Evolutionary conservation across 2,113 vertebrate genomes (phyloP).

Genomic region (Sinocyclocheilus rhinocerous): DNA sequence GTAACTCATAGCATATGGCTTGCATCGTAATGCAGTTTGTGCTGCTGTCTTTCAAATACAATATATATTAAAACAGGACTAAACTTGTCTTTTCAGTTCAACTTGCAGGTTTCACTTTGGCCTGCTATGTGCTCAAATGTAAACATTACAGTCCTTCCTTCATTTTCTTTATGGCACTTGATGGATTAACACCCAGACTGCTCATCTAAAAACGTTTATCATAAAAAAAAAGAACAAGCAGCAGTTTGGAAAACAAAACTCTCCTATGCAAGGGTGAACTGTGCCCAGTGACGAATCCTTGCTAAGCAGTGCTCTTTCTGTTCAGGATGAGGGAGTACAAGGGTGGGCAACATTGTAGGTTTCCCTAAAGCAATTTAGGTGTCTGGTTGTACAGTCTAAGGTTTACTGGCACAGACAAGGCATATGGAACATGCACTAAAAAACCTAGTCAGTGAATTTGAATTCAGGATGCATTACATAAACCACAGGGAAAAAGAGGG

Average conservation of each 20-base stretch:
- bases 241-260: background rate
- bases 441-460: background rate
- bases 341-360: background rate
- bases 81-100: background rate
- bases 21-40: constrained; percentile 5
- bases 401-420: constrained; percentile 8
- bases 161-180: constrained; percentile 37
- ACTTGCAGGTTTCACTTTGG: constrained; percentile 21
- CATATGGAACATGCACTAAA: background rate
- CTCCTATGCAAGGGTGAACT: background rate
- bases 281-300: background rate
- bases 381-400: background rate
- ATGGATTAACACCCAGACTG: background rate
- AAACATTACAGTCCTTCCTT: constrained; percentile 40
- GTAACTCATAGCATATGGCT: background rate
- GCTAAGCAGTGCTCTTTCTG: constrained; percentile 58
- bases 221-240: background rate
- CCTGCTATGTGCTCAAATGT: constrained; percentile 42
- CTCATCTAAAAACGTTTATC: background rate
- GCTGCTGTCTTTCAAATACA: background rate
- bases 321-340: constrained; percentile 64
- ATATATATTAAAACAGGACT: background rate
- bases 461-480: background rate
- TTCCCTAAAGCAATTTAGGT: background rate
- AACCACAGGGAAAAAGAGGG: background rate